Evolutionary conservation across 2,113 vertebrate genomes (phyloP).

Genomic region (Mugil cephalus): DNA sequence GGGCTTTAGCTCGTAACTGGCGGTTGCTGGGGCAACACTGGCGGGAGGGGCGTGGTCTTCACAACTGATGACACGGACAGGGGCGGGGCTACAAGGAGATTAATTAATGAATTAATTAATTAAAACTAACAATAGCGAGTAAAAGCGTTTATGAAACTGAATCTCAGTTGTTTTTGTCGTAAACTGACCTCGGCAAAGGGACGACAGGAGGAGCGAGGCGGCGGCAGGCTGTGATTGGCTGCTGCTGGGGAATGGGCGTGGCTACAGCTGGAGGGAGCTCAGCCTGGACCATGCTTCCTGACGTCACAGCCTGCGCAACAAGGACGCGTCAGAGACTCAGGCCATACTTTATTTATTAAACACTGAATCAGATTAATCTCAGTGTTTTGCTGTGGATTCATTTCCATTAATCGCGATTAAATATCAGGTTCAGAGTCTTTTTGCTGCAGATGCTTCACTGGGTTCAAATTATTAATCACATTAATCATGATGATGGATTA

Average conservation of each 20-base stretch:
- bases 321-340: too few relatives aligned
- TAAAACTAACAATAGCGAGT: too few relatives aligned
- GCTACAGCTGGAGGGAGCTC: constrained; percentile 84
- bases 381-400: too few relatives aligned
- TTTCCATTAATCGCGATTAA: too few relatives aligned
- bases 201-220: constrained; percentile 45
- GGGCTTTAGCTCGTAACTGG: constrained; percentile 85
- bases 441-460: too few relatives aligned
- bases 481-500: too few relatives aligned
- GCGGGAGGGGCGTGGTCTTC: constrained; percentile 38
- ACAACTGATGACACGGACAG: constrained; percentile 24
- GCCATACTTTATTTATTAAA: too few relatives aligned
- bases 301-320: constrained; percentile 48
- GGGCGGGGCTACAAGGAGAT: constrained; percentile 35
- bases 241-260: constrained; percentile 69
- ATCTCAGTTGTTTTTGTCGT: too few relatives aligned
- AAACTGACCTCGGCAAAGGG: constrained; percentile 59
- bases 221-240: constrained; percentile 69
- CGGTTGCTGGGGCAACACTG: constrained; percentile 9
- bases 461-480: too few relatives aligned
- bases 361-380: too few relatives aligned
- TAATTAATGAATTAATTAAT: not conserved
- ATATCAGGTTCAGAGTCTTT: too few relatives aligned
- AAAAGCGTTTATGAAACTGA: too few relatives aligned
- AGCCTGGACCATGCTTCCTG: constrained; percentile 92